A percentile compares a stretch with the other conserved stretches of the same genome.
Conservation (phyloP, 2,113 vertebrate species). For the Tautogolabrus adspersus region DNA sequence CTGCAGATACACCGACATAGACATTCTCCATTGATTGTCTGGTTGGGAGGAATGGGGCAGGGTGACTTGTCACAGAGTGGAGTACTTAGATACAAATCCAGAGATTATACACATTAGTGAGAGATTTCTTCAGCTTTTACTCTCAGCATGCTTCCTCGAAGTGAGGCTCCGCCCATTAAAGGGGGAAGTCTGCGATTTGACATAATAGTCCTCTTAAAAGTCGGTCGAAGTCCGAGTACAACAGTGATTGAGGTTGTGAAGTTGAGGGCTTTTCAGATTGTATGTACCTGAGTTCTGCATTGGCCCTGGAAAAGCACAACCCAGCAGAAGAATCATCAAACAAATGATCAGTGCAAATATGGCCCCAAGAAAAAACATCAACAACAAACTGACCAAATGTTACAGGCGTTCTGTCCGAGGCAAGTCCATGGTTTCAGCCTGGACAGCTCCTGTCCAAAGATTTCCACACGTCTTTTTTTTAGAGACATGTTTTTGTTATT, state of each 20-base stretch:
- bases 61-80: slow-evolving; percentile 56
- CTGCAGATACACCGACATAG: slow-evolving; percentile 43
- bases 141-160: slow-evolving; percentile 47
- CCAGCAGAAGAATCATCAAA: slow-evolving; percentile 63
- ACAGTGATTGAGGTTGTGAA: slow-evolving; percentile 65
- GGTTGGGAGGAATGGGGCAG: slow-evolving; percentile 50
- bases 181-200: slow-evolving; percentile 25
- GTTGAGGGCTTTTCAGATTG: slow-evolving; percentile 69
- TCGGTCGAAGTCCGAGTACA: slow-evolving; percentile 19
- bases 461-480: neutral
- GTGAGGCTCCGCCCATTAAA: slow-evolving; percentile 4
- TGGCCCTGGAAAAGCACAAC: slow-evolving; percentile 68
- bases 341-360: slow-evolving; percentile 77
- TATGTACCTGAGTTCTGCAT: slow-evolving; percentile 76
- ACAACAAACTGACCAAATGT: slow-evolving; percentile 34
- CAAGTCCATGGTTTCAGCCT: slow-evolving; percentile 41
- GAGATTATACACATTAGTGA: slow-evolving; percentile 44
- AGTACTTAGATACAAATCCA: slow-evolving; percentile 53
- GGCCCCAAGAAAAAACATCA: slow-evolving; percentile 66
- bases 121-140: slow-evolving; percentile 32
- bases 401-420: slow-evolving; percentile 16
- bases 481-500: slow-evolving; percentile 10
- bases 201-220: slow-evolving; percentile 23
- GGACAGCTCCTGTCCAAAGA: slow-evolving; percentile 37
- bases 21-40: slow-evolving; percentile 78